Conservation (phyloP, 2,113 vertebrate species). For the Chlorodrepanis virens region DNA sequence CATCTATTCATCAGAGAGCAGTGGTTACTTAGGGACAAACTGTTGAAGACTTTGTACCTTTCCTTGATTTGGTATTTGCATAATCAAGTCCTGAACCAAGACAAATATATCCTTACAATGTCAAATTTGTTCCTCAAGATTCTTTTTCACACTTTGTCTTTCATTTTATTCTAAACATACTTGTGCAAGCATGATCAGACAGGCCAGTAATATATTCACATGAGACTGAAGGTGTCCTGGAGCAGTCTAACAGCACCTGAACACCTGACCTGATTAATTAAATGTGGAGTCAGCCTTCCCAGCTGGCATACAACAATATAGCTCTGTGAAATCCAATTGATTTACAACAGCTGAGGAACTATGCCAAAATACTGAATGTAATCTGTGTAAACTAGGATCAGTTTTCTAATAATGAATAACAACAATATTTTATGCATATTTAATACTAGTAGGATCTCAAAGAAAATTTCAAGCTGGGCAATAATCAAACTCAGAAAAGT, state of each 20-base stretch:
- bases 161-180: background rate
- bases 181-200: background rate
- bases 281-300: background rate
- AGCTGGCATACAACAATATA: background rate
- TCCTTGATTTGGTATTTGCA: background rate
- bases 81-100: background rate
- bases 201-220: background rate
- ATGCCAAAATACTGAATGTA: background rate
- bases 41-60: slow-evolving; percentile 7
- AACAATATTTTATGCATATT: background rate
- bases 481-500: background rate
- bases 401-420: background rate
- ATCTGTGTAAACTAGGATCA: background rate
- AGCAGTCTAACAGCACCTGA: background rate
- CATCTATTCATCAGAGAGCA: background rate
- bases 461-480: background rate
- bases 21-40: background rate
- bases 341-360: background rate
- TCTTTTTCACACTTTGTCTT: background rate
- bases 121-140: background rate
- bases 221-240: background rate
- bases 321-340: background rate
- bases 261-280: background rate
- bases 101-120: background rate
- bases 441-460: background rate